phyloP scores from a whole-genome alignment of 2,113 vertebrate species.

The Cepphus grylle region DNA sequence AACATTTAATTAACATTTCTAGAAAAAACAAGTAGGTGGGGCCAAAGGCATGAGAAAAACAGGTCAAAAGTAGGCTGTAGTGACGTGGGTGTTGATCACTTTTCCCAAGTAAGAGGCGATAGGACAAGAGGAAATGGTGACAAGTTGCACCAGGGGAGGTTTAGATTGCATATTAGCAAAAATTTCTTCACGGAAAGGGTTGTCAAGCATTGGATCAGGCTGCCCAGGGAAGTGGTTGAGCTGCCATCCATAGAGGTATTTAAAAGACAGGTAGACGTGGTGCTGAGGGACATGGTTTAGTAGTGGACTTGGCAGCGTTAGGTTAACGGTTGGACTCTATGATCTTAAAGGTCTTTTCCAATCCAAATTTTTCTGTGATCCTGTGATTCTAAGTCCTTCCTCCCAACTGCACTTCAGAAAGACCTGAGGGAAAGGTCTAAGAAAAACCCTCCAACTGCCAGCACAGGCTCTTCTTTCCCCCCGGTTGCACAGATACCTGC shows the following conservation, averaged over 20 bases:
- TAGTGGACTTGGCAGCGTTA: neutral
- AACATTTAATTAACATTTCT: neutral
- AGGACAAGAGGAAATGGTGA: neutral
- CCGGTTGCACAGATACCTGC: neutral
- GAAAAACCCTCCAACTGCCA: neutral
- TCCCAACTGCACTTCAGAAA: neutral
- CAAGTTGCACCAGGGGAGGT: neutral
- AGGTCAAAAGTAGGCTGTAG: neutral
- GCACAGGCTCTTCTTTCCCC: neutral
- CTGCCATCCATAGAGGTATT: neutral
- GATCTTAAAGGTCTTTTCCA: neutral
- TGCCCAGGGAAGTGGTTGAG: neutral
- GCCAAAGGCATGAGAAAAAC: neutral
- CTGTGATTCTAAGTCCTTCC: neutral
- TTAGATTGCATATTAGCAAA: neutral
- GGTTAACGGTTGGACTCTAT: rapidly evolving
- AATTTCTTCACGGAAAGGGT: neutral
- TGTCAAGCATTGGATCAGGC: neutral
- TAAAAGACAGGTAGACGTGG: rapidly evolving
- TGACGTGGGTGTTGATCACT: rapidly evolving
- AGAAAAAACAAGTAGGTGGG: neutral
- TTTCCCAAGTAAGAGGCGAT: neutral
- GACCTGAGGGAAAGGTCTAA: neutral
- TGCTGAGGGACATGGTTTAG: neutral
- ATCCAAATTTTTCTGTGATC: neutral